phyloP scores from a whole-genome alignment of 1,140 invertebrate species.

The Meloidogyne exigua region DNA sequence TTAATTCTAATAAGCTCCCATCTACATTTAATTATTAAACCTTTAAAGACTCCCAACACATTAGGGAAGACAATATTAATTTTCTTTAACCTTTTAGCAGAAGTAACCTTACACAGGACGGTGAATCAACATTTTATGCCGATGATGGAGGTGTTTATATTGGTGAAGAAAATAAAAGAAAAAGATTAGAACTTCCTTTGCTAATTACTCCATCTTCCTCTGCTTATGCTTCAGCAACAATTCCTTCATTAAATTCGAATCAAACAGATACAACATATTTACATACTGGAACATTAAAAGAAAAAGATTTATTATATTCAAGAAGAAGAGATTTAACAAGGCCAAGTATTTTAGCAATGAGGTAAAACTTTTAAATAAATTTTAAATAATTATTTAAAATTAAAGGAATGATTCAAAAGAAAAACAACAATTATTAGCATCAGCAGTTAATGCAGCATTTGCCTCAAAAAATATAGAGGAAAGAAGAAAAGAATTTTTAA shows the following conservation, averaged over 20 bases:
- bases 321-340: not conserved
- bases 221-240: not conserved
- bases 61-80: too few relatives aligned
- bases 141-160: conserved; percentile 8
- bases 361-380: not conserved
- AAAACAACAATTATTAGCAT: conserved; percentile 22
- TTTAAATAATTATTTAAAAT: not conserved
- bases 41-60: too few relatives aligned
- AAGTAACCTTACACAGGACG: not conserved
- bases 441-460: conserved; percentile 11
- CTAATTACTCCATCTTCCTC: not conserved
- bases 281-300: not conserved
- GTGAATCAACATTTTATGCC: conserved; percentile 4
- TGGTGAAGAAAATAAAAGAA: not conserved
- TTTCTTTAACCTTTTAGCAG: not conserved
- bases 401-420: conserved; percentile 19
- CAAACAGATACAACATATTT: not conserved
- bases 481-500: conserved; percentile 8
- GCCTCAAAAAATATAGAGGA: conserved; percentile 5
- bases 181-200: not conserved
- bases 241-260: not conserved
- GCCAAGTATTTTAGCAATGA: not conserved
- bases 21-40: too few relatives aligned
- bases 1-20: not conserved
- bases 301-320: not conserved